These are phyloP conservation scores for Bathynomus jamesi DNA, from an alignment of 1,140 invertebrate genomes.

Conservation along the genomic window DNA sequence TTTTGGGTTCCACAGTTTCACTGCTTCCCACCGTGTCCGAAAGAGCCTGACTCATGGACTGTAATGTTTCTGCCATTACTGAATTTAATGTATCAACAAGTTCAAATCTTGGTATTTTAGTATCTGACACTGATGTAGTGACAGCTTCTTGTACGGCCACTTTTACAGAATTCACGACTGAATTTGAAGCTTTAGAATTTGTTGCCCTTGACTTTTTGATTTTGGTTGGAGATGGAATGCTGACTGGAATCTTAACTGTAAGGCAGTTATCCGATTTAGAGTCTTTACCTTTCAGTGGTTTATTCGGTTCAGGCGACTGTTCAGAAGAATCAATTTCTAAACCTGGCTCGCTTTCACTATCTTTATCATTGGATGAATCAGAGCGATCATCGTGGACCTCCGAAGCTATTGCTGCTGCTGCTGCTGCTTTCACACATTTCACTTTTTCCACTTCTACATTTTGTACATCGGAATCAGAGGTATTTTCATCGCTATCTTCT, in stretches of 20 bases:
- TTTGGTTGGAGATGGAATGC: neutral
- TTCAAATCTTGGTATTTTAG: conserved; percentile 21
- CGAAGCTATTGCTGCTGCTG: conserved; percentile 8
- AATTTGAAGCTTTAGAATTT: neutral
- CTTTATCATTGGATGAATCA: conserved; percentile 23
- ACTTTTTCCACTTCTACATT: neutral
- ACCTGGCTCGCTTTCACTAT: conserved; percentile 33
- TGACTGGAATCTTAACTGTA: neutral
- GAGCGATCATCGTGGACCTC: neutral
- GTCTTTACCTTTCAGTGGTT: neutral
- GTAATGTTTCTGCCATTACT: conserved; percentile 22
- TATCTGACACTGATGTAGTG: conserved; percentile 3
- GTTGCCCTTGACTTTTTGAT: neutral
- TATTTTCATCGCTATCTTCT: neutral
- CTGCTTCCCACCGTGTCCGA: conserved; percentile 13
- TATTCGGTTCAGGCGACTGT: conserved; percentile 12
- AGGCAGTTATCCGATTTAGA: neutral
- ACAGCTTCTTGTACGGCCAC: neutral
- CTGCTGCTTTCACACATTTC: conserved; percentile 4
- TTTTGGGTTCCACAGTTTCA: conserved; percentile 11
- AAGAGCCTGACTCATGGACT: conserved; percentile 17
- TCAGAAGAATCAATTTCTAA: conserved; percentile 31
- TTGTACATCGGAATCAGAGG: neutral
- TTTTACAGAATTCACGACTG: neutral
- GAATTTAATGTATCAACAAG: conserved; percentile 24